phyloP scores from a whole-genome alignment of 2,113 vertebrate genomes.

The Lipophrys pholis region DNA sequence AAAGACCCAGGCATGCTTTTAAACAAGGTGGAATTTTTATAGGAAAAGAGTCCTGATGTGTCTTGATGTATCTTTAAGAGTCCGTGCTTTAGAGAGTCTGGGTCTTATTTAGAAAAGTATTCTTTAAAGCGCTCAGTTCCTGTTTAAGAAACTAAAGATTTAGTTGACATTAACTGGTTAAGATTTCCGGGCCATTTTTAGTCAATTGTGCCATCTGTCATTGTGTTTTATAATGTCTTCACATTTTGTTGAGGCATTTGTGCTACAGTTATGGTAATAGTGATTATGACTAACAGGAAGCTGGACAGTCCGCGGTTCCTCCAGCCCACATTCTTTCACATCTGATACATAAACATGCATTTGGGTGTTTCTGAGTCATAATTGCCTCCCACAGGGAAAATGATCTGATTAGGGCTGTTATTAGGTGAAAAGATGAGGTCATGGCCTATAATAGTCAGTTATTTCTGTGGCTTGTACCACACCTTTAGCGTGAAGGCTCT shows the following conservation, averaged over 20 bases:
- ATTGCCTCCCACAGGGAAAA: conserved; percentile 55
- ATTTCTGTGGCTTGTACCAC: conserved; percentile 20
- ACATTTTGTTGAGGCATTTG: background rate
- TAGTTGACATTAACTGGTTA: too few species aligned
- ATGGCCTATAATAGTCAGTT: conserved; percentile 52
- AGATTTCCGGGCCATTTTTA: background rate
- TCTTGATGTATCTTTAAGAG: too few species aligned
- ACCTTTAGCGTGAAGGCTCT: conserved; percentile 9
- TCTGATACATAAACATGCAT: conserved; percentile 41
- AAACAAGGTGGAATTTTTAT: too few species aligned
- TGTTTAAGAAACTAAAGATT: too few species aligned
- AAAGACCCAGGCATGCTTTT: too few species aligned
- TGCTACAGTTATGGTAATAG: conserved; percentile 35
- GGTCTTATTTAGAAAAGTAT: too few species aligned
- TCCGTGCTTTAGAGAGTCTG: too few species aligned
- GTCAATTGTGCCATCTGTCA: background rate
- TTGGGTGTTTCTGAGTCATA: conserved; percentile 63
- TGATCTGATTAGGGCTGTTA: conserved; percentile 24
- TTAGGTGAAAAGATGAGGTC: conserved; percentile 50
- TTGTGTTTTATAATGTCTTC: background rate
- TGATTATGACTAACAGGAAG: conserved; percentile 33
- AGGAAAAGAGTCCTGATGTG: too few species aligned
- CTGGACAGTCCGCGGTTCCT: conserved; percentile 22
- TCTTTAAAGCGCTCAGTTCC: too few species aligned
- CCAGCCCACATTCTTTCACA: conserved; percentile 38